phyloP scores from a whole-genome alignment of 2,113 vertebrate genomes.

The Mesocricetus auratus region DNA sequence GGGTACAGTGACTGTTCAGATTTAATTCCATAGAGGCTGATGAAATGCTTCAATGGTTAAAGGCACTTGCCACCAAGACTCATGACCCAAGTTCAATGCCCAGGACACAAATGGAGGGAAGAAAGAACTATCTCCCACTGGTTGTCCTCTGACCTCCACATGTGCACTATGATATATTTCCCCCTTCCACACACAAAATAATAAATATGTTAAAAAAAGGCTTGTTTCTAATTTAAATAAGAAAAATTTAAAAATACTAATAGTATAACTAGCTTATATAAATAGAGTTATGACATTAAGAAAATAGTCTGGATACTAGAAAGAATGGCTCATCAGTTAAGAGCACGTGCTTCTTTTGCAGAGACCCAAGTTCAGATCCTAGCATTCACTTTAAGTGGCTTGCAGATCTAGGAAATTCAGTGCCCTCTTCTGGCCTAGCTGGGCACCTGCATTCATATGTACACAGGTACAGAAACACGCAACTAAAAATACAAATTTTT shows the following conservation, averaged over 20 bases:
- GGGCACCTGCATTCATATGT: not conserved
- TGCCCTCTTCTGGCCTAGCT: not conserved
- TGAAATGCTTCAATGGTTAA: not conserved
- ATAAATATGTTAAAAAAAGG: not conserved
- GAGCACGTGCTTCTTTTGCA: not conserved
- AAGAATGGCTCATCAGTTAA: not conserved
- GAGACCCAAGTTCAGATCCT: not conserved
- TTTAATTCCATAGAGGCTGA: not conserved
- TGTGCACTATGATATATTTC: too few relatives aligned
- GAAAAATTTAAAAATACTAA: not conserved
- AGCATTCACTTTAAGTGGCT: not conserved
- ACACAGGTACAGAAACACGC: not conserved
- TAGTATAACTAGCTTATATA: not conserved
- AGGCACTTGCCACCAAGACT: not conserved
- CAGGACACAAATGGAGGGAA: not conserved
- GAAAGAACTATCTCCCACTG: not conserved
- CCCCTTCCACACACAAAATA: too few relatives aligned
- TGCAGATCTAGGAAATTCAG: not conserved
- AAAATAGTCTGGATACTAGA: not conserved
- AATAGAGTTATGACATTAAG: not conserved
- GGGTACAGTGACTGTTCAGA: slow-evolving; percentile 10
- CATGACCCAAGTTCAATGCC: not conserved
- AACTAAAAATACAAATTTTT: not conserved
- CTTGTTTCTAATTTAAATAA: too few relatives aligned
- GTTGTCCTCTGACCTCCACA: not conserved